phyloP scores from a whole-genome alignment of 2,888 invertebrate genomes.

The Spilosoma lubricipeda region DNA sequence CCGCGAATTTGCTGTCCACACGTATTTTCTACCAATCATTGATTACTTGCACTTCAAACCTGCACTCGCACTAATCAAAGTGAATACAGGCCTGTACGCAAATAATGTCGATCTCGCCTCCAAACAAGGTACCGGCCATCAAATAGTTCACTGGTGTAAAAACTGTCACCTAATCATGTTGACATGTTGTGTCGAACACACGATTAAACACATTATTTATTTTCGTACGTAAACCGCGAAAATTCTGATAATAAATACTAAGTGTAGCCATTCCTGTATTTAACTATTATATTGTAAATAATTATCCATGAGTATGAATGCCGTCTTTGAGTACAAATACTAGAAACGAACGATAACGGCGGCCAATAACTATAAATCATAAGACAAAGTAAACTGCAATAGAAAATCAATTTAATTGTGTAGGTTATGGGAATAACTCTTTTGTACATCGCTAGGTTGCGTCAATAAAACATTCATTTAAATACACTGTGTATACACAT shows the following conservation, averaged over 20 bases:
- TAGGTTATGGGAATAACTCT: too few relatives aligned
- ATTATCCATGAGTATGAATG: too few relatives aligned
- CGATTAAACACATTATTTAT: not conserved
- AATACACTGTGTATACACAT: not conserved
- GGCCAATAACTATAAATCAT: too few relatives aligned
- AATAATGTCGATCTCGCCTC: constrained; percentile 13
- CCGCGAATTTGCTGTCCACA: too few relatives aligned
- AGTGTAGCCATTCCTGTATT: not conserved
- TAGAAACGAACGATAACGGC: too few relatives aligned
- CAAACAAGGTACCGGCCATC: constrained; percentile 9
- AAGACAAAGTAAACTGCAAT: not conserved
- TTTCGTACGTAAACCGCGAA: not conserved
- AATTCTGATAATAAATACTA: constrained; percentile 1
- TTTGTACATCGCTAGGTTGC: not conserved
- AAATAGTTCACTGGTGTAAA: constrained; percentile 10
- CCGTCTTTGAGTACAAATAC: too few relatives aligned
- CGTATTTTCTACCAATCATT: too few relatives aligned
- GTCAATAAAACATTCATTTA: not conserved
- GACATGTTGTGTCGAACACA: too few relatives aligned
- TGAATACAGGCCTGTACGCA: too few relatives aligned
- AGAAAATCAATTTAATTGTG: not conserved
- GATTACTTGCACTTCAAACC: too few relatives aligned
- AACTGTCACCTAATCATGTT: constrained; percentile 9
- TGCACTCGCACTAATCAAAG: too few relatives aligned
- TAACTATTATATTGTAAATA: not conserved